Evolutionary conservation across 2,888 invertebrate species (phyloP), one percentile per base, ranked within the genome.

Genomic region (Coremacera marginata): DNA sequence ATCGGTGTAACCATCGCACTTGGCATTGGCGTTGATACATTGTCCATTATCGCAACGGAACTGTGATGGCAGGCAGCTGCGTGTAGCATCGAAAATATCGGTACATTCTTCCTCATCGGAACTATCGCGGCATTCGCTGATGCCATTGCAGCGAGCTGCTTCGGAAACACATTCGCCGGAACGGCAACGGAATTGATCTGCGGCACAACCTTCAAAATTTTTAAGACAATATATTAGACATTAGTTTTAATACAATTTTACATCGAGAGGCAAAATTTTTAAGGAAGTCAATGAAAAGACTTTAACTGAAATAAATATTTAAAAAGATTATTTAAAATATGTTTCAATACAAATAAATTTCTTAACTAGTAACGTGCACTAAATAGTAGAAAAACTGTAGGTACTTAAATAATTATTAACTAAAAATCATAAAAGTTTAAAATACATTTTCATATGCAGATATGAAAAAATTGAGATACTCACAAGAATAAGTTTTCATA

Each of bases 161-260:
- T 87, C 88, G 76, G 92, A 91, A 78, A 96, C 92, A 83, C 95
- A 95, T 77, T 92, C 90, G 1, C 94, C 93, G 78, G 92, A 92
- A 44, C 85, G 86, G 86, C 96, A 96, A 79, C 92, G 91, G 90
- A 93, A 95, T 85, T 95, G 91, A 83, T 92, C 91, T 2, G 88
- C 81, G 11, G 89, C 87, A 87, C 96, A 96, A 82, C 91, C 94
- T 94, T 22, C 19, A 19, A n/a, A 55, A 55, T n/a, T 55, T 8
- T 55, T 9, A 5, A 19, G 9, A 55, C 1, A 55, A 55, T 19
- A 16, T 55, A 55, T 55, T 11, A 44, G 14, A 44, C 14, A 11
- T 44, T 1, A 14, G 11, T 19, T 55, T 19, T 1, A 55, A 55
- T 19, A 55, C n/a, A 55, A 55, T 19, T 22, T 55, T 22, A n/a